Evolutionary conservation across 2,113 vertebrate species (phyloP).

Genomic region (Trematomus loennbergii): DNA sequence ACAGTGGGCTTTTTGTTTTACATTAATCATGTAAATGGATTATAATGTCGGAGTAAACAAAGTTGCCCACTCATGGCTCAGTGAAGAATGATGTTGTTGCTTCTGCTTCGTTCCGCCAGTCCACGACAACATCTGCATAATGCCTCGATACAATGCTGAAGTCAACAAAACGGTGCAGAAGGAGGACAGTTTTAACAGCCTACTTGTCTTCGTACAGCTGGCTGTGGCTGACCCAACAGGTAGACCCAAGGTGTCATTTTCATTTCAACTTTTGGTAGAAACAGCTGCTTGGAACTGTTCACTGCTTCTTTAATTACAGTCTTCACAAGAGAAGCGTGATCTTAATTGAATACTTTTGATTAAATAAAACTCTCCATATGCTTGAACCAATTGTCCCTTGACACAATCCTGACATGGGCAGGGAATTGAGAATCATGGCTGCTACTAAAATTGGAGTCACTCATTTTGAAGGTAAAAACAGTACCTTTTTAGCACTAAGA

Average conservation of each 20-base stretch:
- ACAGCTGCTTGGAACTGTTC: slow-evolving; percentile 38
- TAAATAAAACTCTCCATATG: background rate
- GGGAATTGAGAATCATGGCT: background rate
- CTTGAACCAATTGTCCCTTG: background rate
- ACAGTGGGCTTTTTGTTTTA: background rate
- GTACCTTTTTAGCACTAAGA: too few species aligned
- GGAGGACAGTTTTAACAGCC: slow-evolving; percentile 5
- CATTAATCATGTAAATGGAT: background rate
- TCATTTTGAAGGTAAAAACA: too few species aligned
- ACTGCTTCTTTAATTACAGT: slow-evolving; percentile 8
- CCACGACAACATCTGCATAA: slow-evolving; percentile 3
- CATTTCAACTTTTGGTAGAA: slow-evolving; percentile 9
- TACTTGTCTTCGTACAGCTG: slow-evolving; percentile 11
- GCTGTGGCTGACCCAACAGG: slow-evolving; percentile 34
- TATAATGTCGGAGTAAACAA: slow-evolving; percentile 7
- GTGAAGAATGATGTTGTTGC: slow-evolving; percentile 9
- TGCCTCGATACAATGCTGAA: slow-evolving; percentile 6
- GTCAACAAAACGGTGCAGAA: slow-evolving; percentile 16
- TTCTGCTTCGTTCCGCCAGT: background rate
- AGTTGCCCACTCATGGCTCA: background rate
- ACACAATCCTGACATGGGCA: background rate
- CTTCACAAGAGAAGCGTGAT: background rate
- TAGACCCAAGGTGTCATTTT: slow-evolving; percentile 10
- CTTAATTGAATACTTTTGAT: background rate
- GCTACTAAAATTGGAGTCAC: too few species aligned